Evolutionary conservation across 2,797 vertebrate species (phyloP).

Genomic region (Rhincodon typus): DNA sequence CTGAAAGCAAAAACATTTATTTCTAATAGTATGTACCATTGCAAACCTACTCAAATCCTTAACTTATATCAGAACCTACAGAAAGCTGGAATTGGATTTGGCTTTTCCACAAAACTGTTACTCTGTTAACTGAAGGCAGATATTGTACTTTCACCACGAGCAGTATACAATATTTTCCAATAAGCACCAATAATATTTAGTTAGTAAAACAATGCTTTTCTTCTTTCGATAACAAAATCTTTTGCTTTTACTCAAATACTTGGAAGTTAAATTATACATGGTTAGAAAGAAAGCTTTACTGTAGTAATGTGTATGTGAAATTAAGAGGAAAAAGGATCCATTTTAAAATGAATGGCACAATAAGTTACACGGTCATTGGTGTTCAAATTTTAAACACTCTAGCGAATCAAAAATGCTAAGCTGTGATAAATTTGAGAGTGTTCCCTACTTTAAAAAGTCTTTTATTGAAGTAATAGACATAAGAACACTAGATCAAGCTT

Average conservation of each 20-base stretch:
- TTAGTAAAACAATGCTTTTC: neutral
- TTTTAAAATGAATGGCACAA: neutral
- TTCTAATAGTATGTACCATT: neutral
- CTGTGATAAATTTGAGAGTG: neutral
- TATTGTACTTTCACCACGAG: neutral
- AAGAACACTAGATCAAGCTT: neutral
- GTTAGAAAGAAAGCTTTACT: neutral
- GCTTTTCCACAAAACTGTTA: neutral
- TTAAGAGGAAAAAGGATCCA: neutral
- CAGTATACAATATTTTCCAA: neutral
- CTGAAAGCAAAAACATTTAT: neutral
- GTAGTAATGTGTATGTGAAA: neutral
- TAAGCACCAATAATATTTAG: neutral
- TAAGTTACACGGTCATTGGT: neutral
- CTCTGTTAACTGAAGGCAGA: neutral
- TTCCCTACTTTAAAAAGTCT: neutral
- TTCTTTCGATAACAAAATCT: neutral
- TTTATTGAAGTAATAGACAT: neutral
- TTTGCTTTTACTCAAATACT: neutral
- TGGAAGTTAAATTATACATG: neutral
- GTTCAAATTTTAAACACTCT: neutral
- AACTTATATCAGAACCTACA: neutral
- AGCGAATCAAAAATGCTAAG: neutral
- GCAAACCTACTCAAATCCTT: neutral
- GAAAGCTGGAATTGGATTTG: neutral